Evolutionary conservation across 2,797 vertebrate genomes (phyloP), one percentile per base, ranked within the genome.

Genomic region (Lophura swinhoii): DNA sequence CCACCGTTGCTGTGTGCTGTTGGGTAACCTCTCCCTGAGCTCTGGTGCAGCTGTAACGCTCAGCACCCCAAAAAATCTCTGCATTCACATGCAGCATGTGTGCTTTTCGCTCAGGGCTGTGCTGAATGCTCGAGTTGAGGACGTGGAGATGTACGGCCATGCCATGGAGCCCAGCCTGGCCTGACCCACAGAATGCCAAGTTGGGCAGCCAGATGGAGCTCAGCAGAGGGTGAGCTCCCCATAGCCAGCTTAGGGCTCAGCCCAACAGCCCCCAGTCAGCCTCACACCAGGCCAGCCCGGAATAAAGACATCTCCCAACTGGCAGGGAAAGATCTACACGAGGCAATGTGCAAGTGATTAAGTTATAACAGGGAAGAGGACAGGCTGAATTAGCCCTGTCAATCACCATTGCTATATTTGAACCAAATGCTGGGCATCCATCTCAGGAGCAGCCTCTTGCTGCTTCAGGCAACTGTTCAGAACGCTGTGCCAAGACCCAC

Each of bases 371-470:
- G 62, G 49, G 90, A 60, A 95, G 86, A 94, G 86, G 94, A 93
- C 80, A 93, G 91, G 68, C 84, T 51, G 94, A 94, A 95, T 93
- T 90, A 94, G 90, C 63, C 87, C 75, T 80, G 94, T 93, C 95
- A 83, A 53, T 95, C 94, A 91, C 72, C 18, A 3, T 62, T 0
- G 20, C 66, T 75, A 93, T 62, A 95, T 96, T 80, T 84, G 90
- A 95, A 94, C 88, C 94, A 92, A 96, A 93, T 89, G 87, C 87
- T 90, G 88, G 87, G 95, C 92, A 90, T 83, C 84, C 86, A 55
- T 87, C 90, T 48, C 78, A 21, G 79, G 26, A 94, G 59, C 90
- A 39, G 84, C 81, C 75, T 88, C 74, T 75, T 37, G 64, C 88
- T 48, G 86, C 63, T 78, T 44, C 91, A 53, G 92, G 88, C 93